Conservation (phyloP, 1,140 invertebrate genomes). For the Drosophila willistoni region DNA sequence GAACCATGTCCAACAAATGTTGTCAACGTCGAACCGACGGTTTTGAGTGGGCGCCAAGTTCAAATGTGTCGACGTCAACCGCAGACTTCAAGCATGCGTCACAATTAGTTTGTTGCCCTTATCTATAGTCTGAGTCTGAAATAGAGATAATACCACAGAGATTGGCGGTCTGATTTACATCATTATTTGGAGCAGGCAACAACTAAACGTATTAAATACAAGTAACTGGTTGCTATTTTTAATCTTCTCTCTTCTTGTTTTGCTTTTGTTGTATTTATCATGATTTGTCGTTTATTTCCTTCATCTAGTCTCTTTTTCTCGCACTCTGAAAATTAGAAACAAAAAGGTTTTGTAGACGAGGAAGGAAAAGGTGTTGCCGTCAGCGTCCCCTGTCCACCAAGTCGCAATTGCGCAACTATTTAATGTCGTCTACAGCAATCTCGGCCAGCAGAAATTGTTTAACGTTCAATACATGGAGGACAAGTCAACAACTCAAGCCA, state of each 20-base stretch:
- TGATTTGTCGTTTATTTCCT: conserved; percentile 11
- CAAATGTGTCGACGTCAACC: conserved; percentile 38
- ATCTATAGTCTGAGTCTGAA: conserved; percentile 10
- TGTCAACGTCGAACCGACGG: no score
- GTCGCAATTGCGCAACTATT: conserved; percentile 43
- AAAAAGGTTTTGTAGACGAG: background rate
- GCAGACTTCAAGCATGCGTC: background rate
- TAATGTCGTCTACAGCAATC: conserved; percentile 65
- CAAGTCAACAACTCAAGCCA: conserved; percentile 21
- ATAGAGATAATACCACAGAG: conserved; percentile 19
- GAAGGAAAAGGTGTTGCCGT: conserved; percentile 11
- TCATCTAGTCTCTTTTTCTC: background rate
- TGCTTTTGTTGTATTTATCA: conserved; percentile 23
- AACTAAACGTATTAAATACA: conserved; percentile 38
- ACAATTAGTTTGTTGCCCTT: conserved; percentile 17
- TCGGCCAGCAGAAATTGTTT: conserved; percentile 42
- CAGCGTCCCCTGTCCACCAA: conserved; percentile 1
- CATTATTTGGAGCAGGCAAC: conserved; percentile 24
- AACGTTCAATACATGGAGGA: conserved; percentile 53
- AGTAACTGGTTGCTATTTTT: conserved; percentile 26
- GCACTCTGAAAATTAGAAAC: conserved; percentile 24
- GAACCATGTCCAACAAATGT: no score
- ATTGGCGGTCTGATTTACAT: conserved; percentile 7
- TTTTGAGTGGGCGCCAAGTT: conserved; percentile 43
- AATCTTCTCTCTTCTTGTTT: background rate